A percentile compares a stretch with the other conserved stretches of the same genome.
These are phyloP conservation scores for Acanthacorydalis orientalis DNA, from an alignment of 2,888 invertebrate species.

Conservation along the genomic window DNA sequence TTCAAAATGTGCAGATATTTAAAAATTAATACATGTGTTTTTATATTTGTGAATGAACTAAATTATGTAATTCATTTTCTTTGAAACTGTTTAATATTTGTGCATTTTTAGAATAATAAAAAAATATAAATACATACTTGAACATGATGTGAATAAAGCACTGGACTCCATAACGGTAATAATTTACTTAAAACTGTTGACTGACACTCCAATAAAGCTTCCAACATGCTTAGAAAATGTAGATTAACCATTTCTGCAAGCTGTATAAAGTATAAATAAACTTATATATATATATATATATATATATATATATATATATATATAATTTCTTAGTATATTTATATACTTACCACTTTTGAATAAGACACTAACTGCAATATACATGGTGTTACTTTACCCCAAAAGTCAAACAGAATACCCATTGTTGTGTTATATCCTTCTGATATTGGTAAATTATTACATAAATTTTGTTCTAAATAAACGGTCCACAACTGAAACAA, in stretches of 20 bases:
- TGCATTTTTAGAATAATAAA: no score
- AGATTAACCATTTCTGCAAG: constrained; percentile 95
- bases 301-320: constrained; percentile 14
- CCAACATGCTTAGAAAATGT: constrained; percentile 87
- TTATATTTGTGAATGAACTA: no score
- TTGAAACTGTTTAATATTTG: no score
- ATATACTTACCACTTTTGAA: constrained; percentile 66
- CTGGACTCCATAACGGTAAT: constrained; percentile 90
- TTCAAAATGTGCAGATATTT: no score
- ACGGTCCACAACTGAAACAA: constrained; percentile 77
- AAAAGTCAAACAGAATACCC: constrained; percentile 88
- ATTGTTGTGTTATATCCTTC: constrained; percentile 59
- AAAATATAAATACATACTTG: no score
- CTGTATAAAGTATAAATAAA: constrained; percentile 29
- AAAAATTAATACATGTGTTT: no score
- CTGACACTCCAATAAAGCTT: constrained; percentile 87
- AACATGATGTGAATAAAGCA: constrained; percentile 78
- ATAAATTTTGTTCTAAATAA: constrained; percentile 82
- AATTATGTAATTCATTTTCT: no score
- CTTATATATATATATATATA: not conserved
- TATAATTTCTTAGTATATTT: constrained; percentile 16
- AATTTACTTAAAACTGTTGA: constrained; percentile 83
- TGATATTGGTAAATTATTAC: constrained; percentile 41
- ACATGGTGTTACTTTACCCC: constrained; percentile 95
- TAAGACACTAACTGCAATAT: constrained; percentile 83